Evolutionary conservation across 1,140 invertebrate species (phyloP), one percentile per base, ranked within the genome.

Genomic region (Hesperophylax magnus): DNA sequence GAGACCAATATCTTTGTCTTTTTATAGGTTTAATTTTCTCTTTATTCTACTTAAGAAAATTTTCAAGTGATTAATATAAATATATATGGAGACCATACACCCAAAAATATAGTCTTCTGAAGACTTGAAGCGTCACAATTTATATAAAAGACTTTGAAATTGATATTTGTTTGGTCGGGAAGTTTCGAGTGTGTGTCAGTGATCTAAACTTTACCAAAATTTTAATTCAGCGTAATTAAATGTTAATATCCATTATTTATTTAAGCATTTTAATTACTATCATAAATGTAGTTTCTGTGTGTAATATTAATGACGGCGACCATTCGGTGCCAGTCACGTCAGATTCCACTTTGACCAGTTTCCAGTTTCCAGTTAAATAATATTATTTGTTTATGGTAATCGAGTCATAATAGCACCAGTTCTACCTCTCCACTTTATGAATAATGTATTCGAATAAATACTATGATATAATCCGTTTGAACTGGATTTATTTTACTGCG

Each of bases 321-420:
- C 54, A 72, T 72, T 72, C 54, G 69, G 27, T 22, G 53, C 47
- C 52, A 56, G 52, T 72, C 52, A 54, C 22, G 22, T 54, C 5
- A 22, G 27, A 72, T 56, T 72, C 69, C 69, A 72, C 69, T 72
- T 72, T 72, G 69, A 54, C 69, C 69, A 72, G 69, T 72, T 72
- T 72, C 47, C 69, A 72, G 69, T 72, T 72, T 72, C 18, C 63
- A 67, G 69, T 52, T 72, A 72, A 56, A 72, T 54, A 72, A 54
- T 72, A 72, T 47, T 47, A 47, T 72, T 72, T 72, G 69, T 72
- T 54, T 72, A 72, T 72, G 69, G 47, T 72, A 72, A 72, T 72
- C 20, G 53, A 54, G 52, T 17, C 52, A 53, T 72, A 53, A 72
- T 72, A 56, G 47, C 47, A 27, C 47, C 22, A 54, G 47, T 72